Evolutionary conservation across 2,888 invertebrate species (phyloP), one percentile per base, ranked within the genome.

Genomic region (Drosophila gaucha): DNA sequence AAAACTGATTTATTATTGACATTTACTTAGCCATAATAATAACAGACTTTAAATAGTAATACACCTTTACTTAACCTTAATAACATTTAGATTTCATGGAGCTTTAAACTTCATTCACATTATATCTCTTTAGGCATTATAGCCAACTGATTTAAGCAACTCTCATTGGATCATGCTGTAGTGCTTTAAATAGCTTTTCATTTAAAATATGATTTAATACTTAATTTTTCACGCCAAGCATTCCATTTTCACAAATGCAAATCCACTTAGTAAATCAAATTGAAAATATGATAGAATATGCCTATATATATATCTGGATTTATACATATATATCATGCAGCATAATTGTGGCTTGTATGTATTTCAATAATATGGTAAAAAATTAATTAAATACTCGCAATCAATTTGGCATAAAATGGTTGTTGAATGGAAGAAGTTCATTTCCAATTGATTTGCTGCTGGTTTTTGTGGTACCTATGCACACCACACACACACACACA

Each of bases 371-470:
- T 82, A 68, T 72, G 41, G 52, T 33, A 47, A 60, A 62, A 78
- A 79, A 75, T 88, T 88, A 88, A 88, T 83, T 83, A 77, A 88
- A 86, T 86, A 83, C 64, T 77, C 59, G 71, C 84, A 83, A 77
- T 83, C 88, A 83, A 88, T 83, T 83, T 88, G 80, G 56, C 84
- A 86, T 83, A 78, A 88, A 88, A 86, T 82, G 82, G 63, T 55
- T 47, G 76, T 43, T 67, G 80, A 80, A 80, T 77, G 73, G 52
- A 41, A 50, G 24, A 57, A 74, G 71, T 78, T 70, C 58, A 55
- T 36, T 82, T 87, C 86, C 82, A 82, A 87, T 79, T 87, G 88
- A 87, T 82, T 82, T 82, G 88, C 69, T 66, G 46, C 58, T 78
- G 80, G 87, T 80, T 80, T 41, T 80, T 86, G 87, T 86, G 85